Percentiles rank a stretch among this genome's conserved stretches.
Conservation (phyloP, 2,113 vertebrate genomes). For the Alaudala cheleensis region DNA sequence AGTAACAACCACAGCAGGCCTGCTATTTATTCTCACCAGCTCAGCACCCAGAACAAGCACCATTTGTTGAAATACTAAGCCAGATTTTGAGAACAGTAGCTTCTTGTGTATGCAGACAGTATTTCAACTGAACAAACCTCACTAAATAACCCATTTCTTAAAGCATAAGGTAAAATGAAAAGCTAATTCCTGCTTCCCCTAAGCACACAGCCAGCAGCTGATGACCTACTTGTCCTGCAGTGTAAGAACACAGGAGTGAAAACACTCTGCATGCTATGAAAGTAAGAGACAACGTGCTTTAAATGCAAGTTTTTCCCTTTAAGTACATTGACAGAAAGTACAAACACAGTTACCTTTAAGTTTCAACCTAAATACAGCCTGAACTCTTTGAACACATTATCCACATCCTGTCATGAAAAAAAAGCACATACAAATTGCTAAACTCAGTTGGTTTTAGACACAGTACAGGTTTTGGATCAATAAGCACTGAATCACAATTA, state of each 20-base stretch:
- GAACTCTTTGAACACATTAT: not conserved
- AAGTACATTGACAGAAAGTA: not conserved
- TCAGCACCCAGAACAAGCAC: conserved; percentile 6
- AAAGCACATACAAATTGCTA: not conserved
- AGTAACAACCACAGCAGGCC: not conserved
- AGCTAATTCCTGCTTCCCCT: not conserved
- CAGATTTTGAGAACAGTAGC: conserved; percentile 46
- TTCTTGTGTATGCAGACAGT: not conserved
- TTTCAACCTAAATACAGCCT: not conserved
- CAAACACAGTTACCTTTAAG: not conserved
- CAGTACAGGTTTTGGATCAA: not conserved
- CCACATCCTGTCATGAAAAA: not conserved
- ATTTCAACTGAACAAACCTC: not conserved
- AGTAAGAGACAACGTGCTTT: not conserved
- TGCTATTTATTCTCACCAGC: not conserved
- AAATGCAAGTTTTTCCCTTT: not conserved
- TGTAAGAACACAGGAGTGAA: not conserved
- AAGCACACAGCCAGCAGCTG: not conserved
- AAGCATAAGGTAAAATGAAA: not conserved
- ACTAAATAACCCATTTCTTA: not conserved
- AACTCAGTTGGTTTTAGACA: not conserved
- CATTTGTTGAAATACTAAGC: conserved; percentile 36
- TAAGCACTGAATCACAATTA: not conserved
- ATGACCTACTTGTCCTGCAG: not conserved
- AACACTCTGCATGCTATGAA: not conserved